These are phyloP conservation scores for Marisa cornuarietis DNA, from an alignment of 1,140 invertebrate genomes.

Conservation along the genomic window DNA sequence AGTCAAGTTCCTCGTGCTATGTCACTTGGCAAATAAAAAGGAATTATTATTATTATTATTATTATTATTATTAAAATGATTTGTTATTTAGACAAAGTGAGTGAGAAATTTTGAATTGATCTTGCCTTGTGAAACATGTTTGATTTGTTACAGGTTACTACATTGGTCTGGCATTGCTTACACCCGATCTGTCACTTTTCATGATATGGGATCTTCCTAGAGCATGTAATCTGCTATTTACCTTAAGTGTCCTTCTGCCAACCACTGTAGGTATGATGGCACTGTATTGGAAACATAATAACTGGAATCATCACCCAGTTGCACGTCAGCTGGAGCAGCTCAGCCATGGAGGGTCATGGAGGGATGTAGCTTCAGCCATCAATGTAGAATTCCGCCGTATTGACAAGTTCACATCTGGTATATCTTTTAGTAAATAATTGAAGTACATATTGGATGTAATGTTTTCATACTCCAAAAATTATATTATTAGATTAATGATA, in stretches of 20 bases:
- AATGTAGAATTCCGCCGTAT: slow-evolving; percentile 81
- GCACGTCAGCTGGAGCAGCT: slow-evolving; percentile 74
- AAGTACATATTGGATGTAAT: too few relatives aligned
- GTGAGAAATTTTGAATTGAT: not conserved
- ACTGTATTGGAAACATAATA: slow-evolving; percentile 73
- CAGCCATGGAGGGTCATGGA: slow-evolving; percentile 70
- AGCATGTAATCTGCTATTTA: slow-evolving; percentile 51
- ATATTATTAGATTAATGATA: too few relatives aligned
- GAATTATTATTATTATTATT: too few relatives aligned
- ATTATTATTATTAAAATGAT: too few relatives aligned
- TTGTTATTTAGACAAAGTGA: not conserved
- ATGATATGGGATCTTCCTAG: slow-evolving; percentile 34
- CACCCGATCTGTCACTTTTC: slow-evolving; percentile 49
- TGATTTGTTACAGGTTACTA: slow-evolving; percentile 56
- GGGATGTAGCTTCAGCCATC: slow-evolving; percentile 76
- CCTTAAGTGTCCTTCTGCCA: slow-evolving; percentile 36
- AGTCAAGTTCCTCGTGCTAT: too few relatives aligned
- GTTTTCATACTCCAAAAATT: too few relatives aligned
- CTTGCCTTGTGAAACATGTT: not conserved
- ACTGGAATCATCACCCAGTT: slow-evolving; percentile 81
- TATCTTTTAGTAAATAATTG: too few relatives aligned
- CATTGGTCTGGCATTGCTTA: slow-evolving; percentile 49
- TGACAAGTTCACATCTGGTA: slow-evolving; percentile 74
- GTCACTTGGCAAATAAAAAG: too few relatives aligned
- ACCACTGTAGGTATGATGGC: slow-evolving; percentile 45